Evolutionary conservation across 2,888 invertebrate species (phyloP), one percentile per base, ranked within the genome.

Genomic region (Ophion costatus): DNA sequence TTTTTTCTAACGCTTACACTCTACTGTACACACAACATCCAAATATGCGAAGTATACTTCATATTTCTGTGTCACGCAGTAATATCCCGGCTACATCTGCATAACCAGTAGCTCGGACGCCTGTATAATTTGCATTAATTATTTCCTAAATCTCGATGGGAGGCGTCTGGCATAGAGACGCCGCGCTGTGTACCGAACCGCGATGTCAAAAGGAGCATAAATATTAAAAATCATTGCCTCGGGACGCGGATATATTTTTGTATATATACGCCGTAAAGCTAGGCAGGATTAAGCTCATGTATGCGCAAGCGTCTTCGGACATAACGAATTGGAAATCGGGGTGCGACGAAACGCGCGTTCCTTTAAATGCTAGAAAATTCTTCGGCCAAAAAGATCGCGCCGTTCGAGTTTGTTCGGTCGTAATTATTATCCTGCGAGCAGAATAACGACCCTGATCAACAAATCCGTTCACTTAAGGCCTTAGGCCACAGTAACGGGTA

Each of bases 91-190:
- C 76, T 75, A 69, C 81, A 88, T 89, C 90, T 90, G 87, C 89
- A 89, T 90, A 90, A 90, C 90, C 90, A 90, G 90, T 90, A 90
- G 90, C 90, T 77, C 86, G 80, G 81, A 82, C 84, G 83, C 1
- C 9, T 89, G 81, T 89, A 88, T 90, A 90, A 89, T 90, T 90
- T 90, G 89, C 90, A 90, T 90, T 90, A 90, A 90, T 90, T 90
- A 90, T 90, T 89, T 89, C 88, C 9, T 88, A 90, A 89, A 88
- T 88, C 89, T 86, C 79, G 86, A 38, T 86, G 84, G 78, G 79
- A 83, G 79, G 83, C 80, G 73, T 86, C 87, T 85, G 76, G 81
- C 38, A 38, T 74, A 77, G 73, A 77, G 42, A 63, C 80, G 80
- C 83, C 61, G 78, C 67, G 29, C 14, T 61, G 10, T 61, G 20